Conservation (phyloP, 2,888 invertebrate genomes). For the Panopea generosa region DNA sequence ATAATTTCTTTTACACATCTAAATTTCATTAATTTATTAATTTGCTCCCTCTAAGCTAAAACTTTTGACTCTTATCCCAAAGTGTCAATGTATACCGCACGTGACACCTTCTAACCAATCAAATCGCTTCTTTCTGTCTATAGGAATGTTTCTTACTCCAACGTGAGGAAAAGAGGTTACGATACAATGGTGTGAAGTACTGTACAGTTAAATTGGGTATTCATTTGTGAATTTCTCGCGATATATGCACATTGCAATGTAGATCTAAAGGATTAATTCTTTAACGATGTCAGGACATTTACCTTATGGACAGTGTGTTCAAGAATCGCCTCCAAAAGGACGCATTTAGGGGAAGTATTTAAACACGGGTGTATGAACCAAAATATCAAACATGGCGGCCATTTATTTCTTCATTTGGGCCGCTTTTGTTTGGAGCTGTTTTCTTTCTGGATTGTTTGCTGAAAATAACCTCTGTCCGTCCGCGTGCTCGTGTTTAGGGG, state of each 20-base stretch:
- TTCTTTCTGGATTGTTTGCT: constrained; percentile 41
- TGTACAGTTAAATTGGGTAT: constrained; percentile 25
- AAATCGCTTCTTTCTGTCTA: constrained; percentile 49
- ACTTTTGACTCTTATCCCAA: no score
- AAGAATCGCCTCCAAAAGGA: constrained; percentile 29
- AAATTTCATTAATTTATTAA: no score
- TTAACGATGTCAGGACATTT: constrained; percentile 45
- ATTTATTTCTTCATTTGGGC: constrained; percentile 78
- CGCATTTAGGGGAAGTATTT: constrained; percentile 48
- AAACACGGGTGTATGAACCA: constrained; percentile 61
- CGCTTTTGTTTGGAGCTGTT: constrained; percentile 77
- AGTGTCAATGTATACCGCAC: constrained; percentile 65
- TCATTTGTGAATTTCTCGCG: constrained; percentile 24
- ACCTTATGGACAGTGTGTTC: constrained; percentile 20
- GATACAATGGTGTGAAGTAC: constrained; percentile 45
- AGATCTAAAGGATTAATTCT: constrained; percentile 24
- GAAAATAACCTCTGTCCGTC: constrained; percentile 87
- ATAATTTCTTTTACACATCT: no score
- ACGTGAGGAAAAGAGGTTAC: constrained; percentile 64
- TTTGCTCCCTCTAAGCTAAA: no score
- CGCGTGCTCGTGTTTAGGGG: constrained; percentile 90
- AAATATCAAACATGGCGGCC: constrained; percentile 80
- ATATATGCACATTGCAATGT: constrained; percentile 34
- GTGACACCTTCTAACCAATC: constrained; percentile 62
- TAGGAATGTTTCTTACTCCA: constrained; percentile 66